Percentiles rank a stretch among this genome's conserved stretches.
phyloP scores from a whole-genome alignment of 2,113 vertebrate species.

The Emydocephalus ijimae region DNA sequence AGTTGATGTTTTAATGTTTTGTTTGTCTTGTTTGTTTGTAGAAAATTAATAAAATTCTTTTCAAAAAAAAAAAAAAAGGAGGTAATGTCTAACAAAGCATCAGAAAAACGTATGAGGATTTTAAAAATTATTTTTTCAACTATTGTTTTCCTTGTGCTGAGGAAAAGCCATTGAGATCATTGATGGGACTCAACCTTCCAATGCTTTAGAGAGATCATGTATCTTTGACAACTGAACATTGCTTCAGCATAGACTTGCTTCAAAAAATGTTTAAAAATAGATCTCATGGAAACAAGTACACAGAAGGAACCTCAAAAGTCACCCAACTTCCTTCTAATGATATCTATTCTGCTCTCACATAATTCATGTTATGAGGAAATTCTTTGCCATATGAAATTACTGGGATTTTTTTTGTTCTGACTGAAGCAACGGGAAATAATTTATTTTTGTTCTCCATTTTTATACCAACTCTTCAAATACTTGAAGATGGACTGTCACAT shows the following conservation, averaged over 20 bases:
- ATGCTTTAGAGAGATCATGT: not conserved
- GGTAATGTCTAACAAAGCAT: slow-evolving; percentile 26
- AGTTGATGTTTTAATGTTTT: too few species aligned
- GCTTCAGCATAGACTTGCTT: not conserved
- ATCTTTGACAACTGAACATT: not conserved
- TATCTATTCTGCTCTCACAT: not conserved
- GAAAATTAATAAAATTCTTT: too few species aligned
- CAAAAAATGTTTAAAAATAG: not conserved
- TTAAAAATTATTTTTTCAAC: not conserved
- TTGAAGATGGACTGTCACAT: not conserved
- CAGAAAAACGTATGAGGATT: not conserved
- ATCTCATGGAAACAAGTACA: not conserved
- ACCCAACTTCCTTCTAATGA: not conserved
- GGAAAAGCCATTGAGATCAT: not conserved
- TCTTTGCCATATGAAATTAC: not conserved
- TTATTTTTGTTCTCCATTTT: not conserved
- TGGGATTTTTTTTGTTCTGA: not conserved
- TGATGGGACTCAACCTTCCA: not conserved
- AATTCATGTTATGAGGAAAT: not conserved
- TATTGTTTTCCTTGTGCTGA: not conserved
- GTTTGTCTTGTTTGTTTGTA: too few species aligned
- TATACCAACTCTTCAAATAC: not conserved
- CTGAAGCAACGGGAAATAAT: not conserved
- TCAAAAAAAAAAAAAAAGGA: too few species aligned
- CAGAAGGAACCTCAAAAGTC: not conserved